Conservation (phyloP, 2,888 invertebrate genomes). For the Drosophila eohydei region DNA sequence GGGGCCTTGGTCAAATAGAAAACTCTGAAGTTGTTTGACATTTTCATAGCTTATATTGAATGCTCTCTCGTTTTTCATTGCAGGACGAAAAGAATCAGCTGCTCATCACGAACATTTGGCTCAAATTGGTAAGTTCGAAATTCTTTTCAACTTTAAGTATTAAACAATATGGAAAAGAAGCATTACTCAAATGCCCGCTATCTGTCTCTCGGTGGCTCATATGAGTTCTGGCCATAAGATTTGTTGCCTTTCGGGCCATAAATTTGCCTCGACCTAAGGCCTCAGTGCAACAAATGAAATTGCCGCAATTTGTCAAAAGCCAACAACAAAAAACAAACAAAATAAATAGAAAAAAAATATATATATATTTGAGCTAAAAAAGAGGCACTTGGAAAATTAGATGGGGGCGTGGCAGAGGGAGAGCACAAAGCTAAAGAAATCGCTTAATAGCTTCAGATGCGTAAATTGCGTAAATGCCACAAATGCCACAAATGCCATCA, state of each 20-base stretch:
- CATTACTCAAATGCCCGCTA: slow-evolving; percentile 24
- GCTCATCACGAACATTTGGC: slow-evolving; percentile 98
- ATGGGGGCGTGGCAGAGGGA: slow-evolving; percentile 5
- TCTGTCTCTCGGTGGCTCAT: slow-evolving; percentile 15
- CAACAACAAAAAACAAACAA: slow-evolving; percentile 9
- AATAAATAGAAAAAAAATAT: not conserved
- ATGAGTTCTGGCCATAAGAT: slow-evolving; percentile 49
- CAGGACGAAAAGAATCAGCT: slow-evolving; percentile 99
- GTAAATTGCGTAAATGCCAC: slow-evolving; percentile 39
- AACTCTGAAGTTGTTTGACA: not conserved
- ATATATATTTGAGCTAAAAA: slow-evolving; percentile 23
- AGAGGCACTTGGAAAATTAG: slow-evolving; percentile 59
- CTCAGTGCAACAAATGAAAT: slow-evolving; percentile 63
- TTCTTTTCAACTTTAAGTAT: slow-evolving; percentile 19
- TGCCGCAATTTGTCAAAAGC: slow-evolving; percentile 60
- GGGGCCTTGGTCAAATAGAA: not conserved
- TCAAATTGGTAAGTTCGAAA: slow-evolving; percentile 93
- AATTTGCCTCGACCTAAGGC: slow-evolving; percentile 50
- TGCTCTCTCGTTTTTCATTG: slow-evolving; percentile 82
- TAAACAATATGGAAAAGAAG: slow-evolving; percentile 24
- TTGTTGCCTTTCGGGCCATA: slow-evolving; percentile 49
- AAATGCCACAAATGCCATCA: slow-evolving; percentile 37
- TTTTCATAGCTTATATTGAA: slow-evolving; percentile 4
- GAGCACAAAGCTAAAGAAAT: slow-evolving; percentile 35
- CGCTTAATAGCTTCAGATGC: slow-evolving; percentile 52